phyloP scores from a whole-genome alignment of 1,140 invertebrate species.

The Orius laevigatus region DNA sequence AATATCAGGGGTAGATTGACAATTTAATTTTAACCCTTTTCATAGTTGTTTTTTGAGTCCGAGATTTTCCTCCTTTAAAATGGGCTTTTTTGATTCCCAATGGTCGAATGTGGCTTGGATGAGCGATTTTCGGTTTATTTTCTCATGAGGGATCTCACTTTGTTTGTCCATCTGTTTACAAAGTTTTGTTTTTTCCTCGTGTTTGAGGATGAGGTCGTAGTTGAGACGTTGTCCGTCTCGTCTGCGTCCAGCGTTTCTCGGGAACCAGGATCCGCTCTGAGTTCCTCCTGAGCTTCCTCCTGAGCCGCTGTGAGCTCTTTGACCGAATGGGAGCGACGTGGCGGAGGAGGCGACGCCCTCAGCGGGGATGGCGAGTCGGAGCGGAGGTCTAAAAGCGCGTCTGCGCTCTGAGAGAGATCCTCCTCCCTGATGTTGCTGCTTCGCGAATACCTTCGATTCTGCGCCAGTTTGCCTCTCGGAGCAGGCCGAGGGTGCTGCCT shows the following conservation, averaged over 20 bases:
- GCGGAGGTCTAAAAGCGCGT: conserved; percentile 18
- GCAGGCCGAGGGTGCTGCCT: conserved; percentile 2
- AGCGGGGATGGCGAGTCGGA: conserved; percentile 1
- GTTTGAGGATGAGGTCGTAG: conserved; percentile 3
- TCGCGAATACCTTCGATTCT: conserved; percentile 4
- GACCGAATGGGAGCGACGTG: conserved; percentile 1
- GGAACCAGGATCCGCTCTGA: background rate
- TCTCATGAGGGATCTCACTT: conserved; percentile 52
- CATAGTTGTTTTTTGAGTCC: background rate
- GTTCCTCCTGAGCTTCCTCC: conserved; percentile 6
- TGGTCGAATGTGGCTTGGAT: conserved; percentile 5
- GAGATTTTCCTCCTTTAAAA: too few species aligned
- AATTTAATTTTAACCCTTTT: too few species aligned
- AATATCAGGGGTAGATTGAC: too few species aligned
- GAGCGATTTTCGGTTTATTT: conserved; percentile 25
- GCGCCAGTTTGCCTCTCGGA: background rate
- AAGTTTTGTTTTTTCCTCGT: conserved; percentile 38
- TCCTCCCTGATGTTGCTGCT: conserved; percentile 15
- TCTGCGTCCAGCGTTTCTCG: background rate
- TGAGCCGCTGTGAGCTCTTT: conserved; percentile 7
- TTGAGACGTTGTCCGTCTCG: conserved; percentile 16
- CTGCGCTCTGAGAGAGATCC: conserved; percentile 16
- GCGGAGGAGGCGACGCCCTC: background rate
- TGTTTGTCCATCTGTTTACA: conserved; percentile 61
- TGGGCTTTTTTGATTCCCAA: conserved; percentile 2